These are phyloP conservation scores for Luscinia megarhynchos DNA, from an alignment of 2,797 vertebrate genomes.

Conservation along the genomic window DNA sequence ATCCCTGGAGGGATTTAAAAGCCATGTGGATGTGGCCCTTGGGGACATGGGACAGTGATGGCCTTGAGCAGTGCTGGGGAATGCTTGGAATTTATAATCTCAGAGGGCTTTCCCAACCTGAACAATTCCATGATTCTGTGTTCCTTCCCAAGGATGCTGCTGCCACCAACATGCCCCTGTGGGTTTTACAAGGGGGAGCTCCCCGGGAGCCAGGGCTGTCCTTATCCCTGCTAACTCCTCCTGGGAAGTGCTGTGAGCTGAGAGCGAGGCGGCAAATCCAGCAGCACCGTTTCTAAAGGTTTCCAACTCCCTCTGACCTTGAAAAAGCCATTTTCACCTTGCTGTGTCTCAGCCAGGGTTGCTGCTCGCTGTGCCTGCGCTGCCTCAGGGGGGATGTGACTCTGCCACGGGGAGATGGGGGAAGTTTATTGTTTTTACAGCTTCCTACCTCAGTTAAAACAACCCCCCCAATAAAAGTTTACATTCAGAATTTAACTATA, in stretches of 20 bases:
- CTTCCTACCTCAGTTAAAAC: neutral
- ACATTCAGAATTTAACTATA: neutral
- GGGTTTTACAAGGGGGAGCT: neutral
- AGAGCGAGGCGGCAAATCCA: neutral
- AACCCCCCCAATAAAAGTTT: neutral
- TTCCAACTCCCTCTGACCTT: neutral
- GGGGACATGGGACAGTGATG: accelerated
- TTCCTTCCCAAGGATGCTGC: neutral
- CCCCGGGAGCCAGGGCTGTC: neutral
- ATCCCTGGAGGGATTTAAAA: neutral
- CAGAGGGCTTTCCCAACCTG: neutral
- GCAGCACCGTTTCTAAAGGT: neutral
- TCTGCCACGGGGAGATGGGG: accelerated
- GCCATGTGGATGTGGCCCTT: accelerated
- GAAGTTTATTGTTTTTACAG: neutral
- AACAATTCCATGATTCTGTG: neutral
- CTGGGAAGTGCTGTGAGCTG: neutral
- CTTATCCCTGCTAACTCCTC: neutral
- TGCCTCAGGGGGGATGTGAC: accelerated
- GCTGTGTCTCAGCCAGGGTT: neutral
- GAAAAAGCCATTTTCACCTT: constrained; percentile 31
- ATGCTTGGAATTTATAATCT: neutral
- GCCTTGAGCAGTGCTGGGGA: neutral
- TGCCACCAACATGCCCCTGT: neutral
- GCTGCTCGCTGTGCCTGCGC: neutral